Evolutionary conservation across 2,888 invertebrate species (phyloP).

Genomic region (Netelia melanura): DNA sequence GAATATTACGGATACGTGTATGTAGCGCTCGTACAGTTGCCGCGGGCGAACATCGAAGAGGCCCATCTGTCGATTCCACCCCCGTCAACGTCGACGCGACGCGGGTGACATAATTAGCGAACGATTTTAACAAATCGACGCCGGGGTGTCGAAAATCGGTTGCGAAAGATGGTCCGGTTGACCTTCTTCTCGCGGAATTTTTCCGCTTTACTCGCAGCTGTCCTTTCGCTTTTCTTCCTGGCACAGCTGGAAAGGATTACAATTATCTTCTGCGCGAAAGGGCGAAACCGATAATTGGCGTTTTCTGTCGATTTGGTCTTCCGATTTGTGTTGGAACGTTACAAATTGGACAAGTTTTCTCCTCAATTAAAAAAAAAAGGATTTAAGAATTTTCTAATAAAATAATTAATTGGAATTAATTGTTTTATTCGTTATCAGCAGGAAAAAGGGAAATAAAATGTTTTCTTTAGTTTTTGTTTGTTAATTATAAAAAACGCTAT

Average conservation of each 20-base stretch:
- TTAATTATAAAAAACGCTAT: too few relatives aligned
- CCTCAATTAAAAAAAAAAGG: too few relatives aligned
- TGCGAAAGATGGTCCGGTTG: slow-evolving; percentile 45
- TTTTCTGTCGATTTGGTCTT: slow-evolving; percentile 32
- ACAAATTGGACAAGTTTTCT: background rate
- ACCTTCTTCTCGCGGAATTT: slow-evolving; percentile 65
- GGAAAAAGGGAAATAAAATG: too few relatives aligned
- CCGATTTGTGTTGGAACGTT: background rate
- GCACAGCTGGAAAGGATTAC: slow-evolving; percentile 69
- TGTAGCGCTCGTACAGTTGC: background rate
- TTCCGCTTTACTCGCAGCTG: slow-evolving; percentile 50
- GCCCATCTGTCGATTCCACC: slow-evolving; percentile 71
- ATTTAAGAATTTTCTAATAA: too few relatives aligned
- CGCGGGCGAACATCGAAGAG: slow-evolving; percentile 59
- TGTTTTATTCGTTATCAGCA: too few relatives aligned
- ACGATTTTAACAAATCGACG: slow-evolving; percentile 67
- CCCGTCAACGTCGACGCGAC: slow-evolving; percentile 40
- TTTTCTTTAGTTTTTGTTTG: too few relatives aligned
- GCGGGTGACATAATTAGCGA: slow-evolving; percentile 71
- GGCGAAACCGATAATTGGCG: slow-evolving; percentile 19
- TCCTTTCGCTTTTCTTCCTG: slow-evolving; percentile 34
- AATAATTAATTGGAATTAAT: too few relatives aligned
- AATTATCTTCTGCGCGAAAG: slow-evolving; percentile 50
- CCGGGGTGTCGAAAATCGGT: slow-evolving; percentile 40
- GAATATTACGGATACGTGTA: background rate